Evolutionary conservation across 1,140 invertebrate genomes (phyloP).

Genomic region (Pogonomyrmex californicus): DNA sequence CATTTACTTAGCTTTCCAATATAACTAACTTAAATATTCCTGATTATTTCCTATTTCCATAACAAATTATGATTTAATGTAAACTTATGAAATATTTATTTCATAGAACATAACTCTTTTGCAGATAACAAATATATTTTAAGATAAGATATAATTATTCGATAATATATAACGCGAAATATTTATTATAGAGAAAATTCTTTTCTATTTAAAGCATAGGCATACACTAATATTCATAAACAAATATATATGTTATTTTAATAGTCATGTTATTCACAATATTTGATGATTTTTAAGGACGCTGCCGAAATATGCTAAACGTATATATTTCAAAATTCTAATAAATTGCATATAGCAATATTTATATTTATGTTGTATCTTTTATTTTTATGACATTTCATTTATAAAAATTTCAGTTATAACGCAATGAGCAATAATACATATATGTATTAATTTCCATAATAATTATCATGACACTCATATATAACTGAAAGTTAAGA

Average conservation of each 20-base stretch:
- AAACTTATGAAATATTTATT: constrained; percentile 41
- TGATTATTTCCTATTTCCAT: constrained; percentile 11
- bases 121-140: constrained; percentile 41
- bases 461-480: constrained; percentile 44
- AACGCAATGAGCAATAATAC: constrained; percentile 12
- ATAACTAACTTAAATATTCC: constrained; percentile 38
- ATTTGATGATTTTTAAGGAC: background rate
- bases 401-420: constrained; percentile 52
- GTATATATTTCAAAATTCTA: constrained; percentile 24
- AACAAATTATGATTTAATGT: constrained; percentile 4
- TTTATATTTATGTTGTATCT: constrained; percentile 43
- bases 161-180: constrained; percentile 25
- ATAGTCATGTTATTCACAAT: constrained; percentile 25
- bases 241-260: constrained; percentile 53
- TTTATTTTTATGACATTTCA: constrained; percentile 53
- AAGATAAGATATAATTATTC: constrained; percentile 18
- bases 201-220: constrained; percentile 50
- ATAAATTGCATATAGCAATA: constrained; percentile 39
- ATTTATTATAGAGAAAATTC: constrained; percentile 31
- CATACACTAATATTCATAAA: constrained; percentile 32
- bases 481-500: constrained; percentile 54
- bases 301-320: constrained; percentile 14
- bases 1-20: constrained; percentile 2
- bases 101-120: constrained; percentile 9
- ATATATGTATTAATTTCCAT: constrained; percentile 4